phyloP scores from a whole-genome alignment of 2,797 vertebrate genomes.

The Trematomus bernacchii region DNA sequence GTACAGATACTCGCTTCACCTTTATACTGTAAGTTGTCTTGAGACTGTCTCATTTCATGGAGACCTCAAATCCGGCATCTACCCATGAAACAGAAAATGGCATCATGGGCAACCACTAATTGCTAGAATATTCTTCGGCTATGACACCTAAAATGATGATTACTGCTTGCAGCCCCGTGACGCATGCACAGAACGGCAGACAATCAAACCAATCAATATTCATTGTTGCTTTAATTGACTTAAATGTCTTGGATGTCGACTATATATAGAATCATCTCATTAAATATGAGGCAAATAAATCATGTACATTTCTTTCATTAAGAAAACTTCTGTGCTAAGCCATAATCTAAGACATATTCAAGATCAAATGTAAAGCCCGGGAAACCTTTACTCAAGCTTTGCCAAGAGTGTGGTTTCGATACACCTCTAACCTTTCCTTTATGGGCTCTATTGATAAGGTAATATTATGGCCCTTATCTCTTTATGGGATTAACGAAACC shows the following conservation, averaged over 20 bases:
- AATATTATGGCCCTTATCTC: slow-evolving; percentile 1
- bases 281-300: not conserved
- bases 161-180: not conserved
- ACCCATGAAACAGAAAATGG: not conserved
- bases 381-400: slow-evolving; percentile 32
- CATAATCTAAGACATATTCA: slow-evolving; percentile 4
- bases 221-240: not conserved
- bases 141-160: not conserved
- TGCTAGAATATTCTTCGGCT: not conserved
- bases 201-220: slow-evolving; percentile 2
- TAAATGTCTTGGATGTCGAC: not conserved
- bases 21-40: not conserved
- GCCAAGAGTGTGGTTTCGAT: slow-evolving; percentile 31
- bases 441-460: slow-evolving; percentile 11
- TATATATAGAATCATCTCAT: not conserved
- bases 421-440: slow-evolving; percentile 21
- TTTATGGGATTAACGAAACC: not conserved
- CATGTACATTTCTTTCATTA: not conserved
- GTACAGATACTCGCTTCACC: not conserved
- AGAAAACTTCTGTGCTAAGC: not conserved
- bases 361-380: slow-evolving; percentile 26
- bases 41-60: not conserved
- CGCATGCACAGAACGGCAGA: not conserved
- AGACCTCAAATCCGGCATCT: not conserved
- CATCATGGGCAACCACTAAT: not conserved